Evolutionary conservation across 2,888 invertebrate genomes (phyloP), one percentile per base, ranked within the genome.

Genomic region (Neoitamus cyanurus): DNA sequence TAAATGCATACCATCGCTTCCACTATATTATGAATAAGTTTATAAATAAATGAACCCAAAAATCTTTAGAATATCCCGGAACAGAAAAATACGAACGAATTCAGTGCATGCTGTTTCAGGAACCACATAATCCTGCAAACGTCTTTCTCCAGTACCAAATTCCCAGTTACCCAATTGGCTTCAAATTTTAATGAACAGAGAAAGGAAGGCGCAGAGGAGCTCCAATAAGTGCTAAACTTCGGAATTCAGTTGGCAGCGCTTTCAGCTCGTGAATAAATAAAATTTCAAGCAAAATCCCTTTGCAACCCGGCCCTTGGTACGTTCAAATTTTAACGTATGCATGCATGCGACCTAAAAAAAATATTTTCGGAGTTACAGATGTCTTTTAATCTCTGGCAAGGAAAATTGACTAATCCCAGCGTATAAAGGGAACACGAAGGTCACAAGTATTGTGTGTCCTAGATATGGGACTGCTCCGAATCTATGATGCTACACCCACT

Each of bases 381-480:
- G 36, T 34, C 34, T 36, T 20, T 73, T 73, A 73, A 73, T 73
- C 73, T 73, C 70, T 28, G 20, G 11, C 2, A 34, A 73, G 36
- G 73, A 73, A 30, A 73, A 11, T 36, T n/a, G 36, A 36, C 73
- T 73, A 34, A 73, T 73, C 73, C 20, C 15, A 9, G 31, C 9
- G 15, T 2, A 73, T 36, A 73, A 36, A 73, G 70, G 58, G 36
- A 73, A 73, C 73, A 73, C 31, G 37, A 73, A 73, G 34, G 73
- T 73, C 73, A 36, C 73, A 73, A 31, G 36, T 73, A 34, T 36
- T 70, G 31, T 70, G 30, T 70, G 70, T 9, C 25, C 58, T 9
- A 58, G 58, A 58, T 7, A 5, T 25, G 58, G 25, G 7, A n/a
- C n/a, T 34, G 34, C 7, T 34, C 34, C 4, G 34, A 5, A 7